Base-by-base conservation (phyloP, 2,113 vertebrate species). In the Cyanoliseus patagonus region DNA sequence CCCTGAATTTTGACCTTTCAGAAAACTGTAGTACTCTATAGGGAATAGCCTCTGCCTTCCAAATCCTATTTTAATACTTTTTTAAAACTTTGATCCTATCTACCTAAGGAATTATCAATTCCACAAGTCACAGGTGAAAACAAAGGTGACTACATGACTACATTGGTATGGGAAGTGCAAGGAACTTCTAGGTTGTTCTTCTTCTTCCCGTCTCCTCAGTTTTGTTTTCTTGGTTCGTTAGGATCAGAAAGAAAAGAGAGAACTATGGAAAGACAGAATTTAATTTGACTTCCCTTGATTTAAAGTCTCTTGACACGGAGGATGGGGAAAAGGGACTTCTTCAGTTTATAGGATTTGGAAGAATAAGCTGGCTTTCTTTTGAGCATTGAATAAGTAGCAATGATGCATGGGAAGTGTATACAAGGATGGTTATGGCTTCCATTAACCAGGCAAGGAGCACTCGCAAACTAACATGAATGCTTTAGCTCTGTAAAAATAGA, bases 1-100 rank as follows among this genome's bases (percentile, higher is more conserved):
- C 16, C 9, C 19, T 91, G 84, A 80, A 76, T 93, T 90, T 89
- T 87, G 83, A 92, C 80, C 75, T 86, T 93, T 86, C 42, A 64
- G 1, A 8, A 73, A 92, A 75, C 7, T 53, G 15, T 63, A 46
- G 12, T 87, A 42, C 15, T 83, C 42, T n/a, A 3, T 46, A 6
- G 39, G 42, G 18, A 91, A 72, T 80, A 78, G 39, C 7, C 13
- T 85, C 52, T 94, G n/a, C 39, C 72, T 83, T 92, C 51, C 25
- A 92, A 81, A 86, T 92, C 62, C 44, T 88, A 5, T 64, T 95
- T 84, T 87, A 94, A 91, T 96, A 20, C 11, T 39, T 55, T 52
- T 53, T 18, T 5, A 51, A 83, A 74, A 31, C 59, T 88, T 96
- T 69, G 31, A 28, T 88, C 31, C 13, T 81, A 4, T 84, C 25